Evolutionary conservation across 2,888 invertebrate genomes (phyloP).

Genomic region (Phalangium opilio): DNA sequence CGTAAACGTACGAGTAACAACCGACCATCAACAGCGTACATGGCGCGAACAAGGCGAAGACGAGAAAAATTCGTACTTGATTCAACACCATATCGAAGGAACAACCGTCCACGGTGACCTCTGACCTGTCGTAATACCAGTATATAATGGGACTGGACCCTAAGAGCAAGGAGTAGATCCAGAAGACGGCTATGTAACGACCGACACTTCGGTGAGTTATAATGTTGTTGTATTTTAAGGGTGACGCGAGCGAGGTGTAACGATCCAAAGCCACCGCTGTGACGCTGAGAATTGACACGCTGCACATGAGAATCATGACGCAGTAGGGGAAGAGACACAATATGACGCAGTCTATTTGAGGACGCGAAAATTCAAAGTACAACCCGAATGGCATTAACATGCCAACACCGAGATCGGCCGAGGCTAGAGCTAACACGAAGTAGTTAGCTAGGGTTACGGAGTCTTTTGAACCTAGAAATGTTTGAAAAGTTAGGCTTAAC

Average conservation of each 20-base stretch:
- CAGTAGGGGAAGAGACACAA: slow-evolving; percentile 44
- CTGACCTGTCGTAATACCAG: slow-evolving; percentile 26
- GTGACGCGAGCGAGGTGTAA: slow-evolving; percentile 44
- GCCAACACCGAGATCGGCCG: slow-evolving; percentile 44
- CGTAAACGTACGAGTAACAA: slow-evolving; percentile 47
- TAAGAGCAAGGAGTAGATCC: slow-evolving; percentile 42
- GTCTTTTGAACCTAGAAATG: slow-evolving; percentile 39
- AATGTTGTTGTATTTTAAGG: slow-evolving; percentile 44
- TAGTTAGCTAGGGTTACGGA: slow-evolving; percentile 47
- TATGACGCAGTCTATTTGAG: slow-evolving; percentile 22
- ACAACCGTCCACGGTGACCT: slow-evolving; percentile 12
- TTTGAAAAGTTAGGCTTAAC: too few relatives aligned
- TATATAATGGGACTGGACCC: slow-evolving; percentile 41
- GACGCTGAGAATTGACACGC: slow-evolving; percentile 42
- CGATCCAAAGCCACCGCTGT: slow-evolving; percentile 47
- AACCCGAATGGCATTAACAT: slow-evolving; percentile 44
- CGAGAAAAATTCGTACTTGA: slow-evolving; percentile 41
- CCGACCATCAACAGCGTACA: slow-evolving; percentile 41
- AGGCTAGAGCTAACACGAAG: slow-evolving; percentile 43
- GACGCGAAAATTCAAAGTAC: slow-evolving; percentile 38
- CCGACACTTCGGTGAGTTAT: slow-evolving; percentile 45
- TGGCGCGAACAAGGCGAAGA: slow-evolving; percentile 44
- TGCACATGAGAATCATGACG: slow-evolving; percentile 41
- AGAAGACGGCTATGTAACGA: slow-evolving; percentile 41
- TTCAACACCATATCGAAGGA: slow-evolving; percentile 31